Percentiles rank a stretch among this genome's conserved stretches.
These are phyloP conservation scores for Artibeus jamaicensis DNA, from an alignment of 2,797 vertebrate species.

Conservation along the genomic window DNA sequence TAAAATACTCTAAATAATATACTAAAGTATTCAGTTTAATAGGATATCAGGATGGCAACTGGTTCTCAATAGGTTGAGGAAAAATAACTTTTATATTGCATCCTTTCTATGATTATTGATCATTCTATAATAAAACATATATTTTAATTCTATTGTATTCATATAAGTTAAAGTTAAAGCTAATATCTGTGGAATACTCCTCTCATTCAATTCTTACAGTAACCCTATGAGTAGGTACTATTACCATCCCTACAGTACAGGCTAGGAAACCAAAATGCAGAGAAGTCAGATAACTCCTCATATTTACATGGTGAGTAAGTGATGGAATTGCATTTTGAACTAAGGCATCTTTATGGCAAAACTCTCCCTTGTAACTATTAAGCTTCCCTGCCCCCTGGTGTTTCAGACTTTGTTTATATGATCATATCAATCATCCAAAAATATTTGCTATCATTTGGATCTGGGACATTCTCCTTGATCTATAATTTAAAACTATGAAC, in stretches of 20 bases:
- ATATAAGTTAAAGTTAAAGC: background rate
- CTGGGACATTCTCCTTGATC: background rate
- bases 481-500: background rate
- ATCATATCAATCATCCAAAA: background rate
- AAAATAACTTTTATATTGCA: background rate
- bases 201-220: background rate
- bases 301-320: background rate
- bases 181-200: background rate
- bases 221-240: background rate
- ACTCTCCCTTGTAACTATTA: background rate
- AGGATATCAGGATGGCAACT: background rate
- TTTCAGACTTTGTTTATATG: slow-evolving; percentile 5
- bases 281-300: background rate
- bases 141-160: background rate
- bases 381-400: background rate
- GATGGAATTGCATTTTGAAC: background rate
- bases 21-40: background rate
- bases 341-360: background rate
- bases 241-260: background rate
- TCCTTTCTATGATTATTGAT: background rate
- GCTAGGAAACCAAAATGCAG: background rate
- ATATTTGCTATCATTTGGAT: background rate
- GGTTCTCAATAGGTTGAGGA: background rate
- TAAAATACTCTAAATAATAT: background rate
- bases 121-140: background rate